Percentiles rank a stretch among this genome's conserved stretches.
These are phyloP conservation scores for Ursus arctos DNA, from an alignment of 2,113 vertebrate species.

Conservation along the genomic window DNA sequence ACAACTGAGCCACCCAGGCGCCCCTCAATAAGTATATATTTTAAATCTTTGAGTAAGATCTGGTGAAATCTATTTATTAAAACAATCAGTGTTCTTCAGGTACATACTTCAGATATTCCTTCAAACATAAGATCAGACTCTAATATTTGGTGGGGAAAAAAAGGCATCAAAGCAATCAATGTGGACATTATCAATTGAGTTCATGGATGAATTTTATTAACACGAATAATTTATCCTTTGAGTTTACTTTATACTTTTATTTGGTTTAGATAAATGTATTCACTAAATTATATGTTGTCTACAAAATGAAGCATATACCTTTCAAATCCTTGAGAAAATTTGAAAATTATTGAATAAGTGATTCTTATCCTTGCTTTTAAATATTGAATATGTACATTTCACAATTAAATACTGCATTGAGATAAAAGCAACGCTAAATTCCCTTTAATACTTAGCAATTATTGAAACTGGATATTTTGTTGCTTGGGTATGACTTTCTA, in stretches of 20 bases:
- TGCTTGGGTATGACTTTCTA: background rate
- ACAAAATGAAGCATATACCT: background rate
- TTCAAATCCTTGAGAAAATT: constrained; percentile 7
- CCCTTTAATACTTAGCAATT: background rate
- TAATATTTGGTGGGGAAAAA: background rate
- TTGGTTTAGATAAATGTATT: background rate
- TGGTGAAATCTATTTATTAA: background rate
- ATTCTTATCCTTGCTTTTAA: constrained; percentile 62
- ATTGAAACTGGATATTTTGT: background rate
- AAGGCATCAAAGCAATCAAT: background rate
- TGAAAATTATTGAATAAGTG: background rate
- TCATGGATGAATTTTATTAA: background rate
- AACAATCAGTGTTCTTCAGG: background rate
- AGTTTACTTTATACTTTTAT: background rate
- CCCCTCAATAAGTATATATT: background rate
- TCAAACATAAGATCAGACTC: background rate
- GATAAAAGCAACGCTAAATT: constrained; percentile 43
- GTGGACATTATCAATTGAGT: background rate
- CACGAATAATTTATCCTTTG: background rate
- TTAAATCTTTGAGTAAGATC: background rate
- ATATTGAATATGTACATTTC: constrained; percentile 74
- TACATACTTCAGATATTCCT: background rate
- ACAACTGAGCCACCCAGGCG: too few species aligned
- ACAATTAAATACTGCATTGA: constrained; percentile 77
- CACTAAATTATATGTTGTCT: background rate